Evolutionary conservation across 2,888 invertebrate species (phyloP).

Genomic region (Hypsopygia costalis): DNA sequence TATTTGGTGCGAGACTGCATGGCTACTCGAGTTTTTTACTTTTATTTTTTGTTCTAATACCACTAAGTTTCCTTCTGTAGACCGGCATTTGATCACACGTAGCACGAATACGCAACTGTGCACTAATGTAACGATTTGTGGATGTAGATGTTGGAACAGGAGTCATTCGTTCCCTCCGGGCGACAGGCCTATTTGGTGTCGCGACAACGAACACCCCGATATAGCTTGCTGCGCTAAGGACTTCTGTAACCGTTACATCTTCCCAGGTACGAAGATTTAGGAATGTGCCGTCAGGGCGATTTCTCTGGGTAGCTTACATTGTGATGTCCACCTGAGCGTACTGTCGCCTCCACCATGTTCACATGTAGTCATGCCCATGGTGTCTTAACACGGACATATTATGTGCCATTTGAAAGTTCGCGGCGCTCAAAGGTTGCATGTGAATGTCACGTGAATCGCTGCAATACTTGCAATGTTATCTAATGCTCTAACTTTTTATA

Average conservation of each 20-base stretch:
- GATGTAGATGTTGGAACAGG: constrained; percentile 82
- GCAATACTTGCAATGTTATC: not conserved
- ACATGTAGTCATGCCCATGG: constrained; percentile 24
- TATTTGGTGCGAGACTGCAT: constrained; percentile 63
- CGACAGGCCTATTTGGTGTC: constrained; percentile 82
- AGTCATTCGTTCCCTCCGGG: constrained; percentile 81
- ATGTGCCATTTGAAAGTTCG: constrained; percentile 7
- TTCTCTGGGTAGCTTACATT: constrained; percentile 56
- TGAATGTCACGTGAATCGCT: constrained; percentile 23
- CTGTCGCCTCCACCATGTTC: constrained; percentile 29
- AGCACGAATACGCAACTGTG: constrained; percentile 24
- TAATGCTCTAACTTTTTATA: not conserved
- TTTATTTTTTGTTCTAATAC: constrained; percentile 50
- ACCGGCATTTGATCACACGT: constrained; percentile 75
- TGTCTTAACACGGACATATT: constrained; percentile 22
- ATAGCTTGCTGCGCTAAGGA: constrained; percentile 84
- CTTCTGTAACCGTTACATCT: constrained; percentile 83
- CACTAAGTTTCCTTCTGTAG: constrained; percentile 59
- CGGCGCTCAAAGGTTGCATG: constrained; percentile 29
- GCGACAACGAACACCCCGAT: constrained; percentile 57
- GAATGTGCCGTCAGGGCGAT: constrained; percentile 53
- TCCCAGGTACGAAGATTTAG: constrained; percentile 59
- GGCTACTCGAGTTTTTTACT: constrained; percentile 43
- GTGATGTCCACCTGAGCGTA: constrained; percentile 61
- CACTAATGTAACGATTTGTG: constrained; percentile 56